Evolutionary conservation across 1,140 invertebrate genomes (phyloP).

Genomic region (Drosophila rhopaloa): DNA sequence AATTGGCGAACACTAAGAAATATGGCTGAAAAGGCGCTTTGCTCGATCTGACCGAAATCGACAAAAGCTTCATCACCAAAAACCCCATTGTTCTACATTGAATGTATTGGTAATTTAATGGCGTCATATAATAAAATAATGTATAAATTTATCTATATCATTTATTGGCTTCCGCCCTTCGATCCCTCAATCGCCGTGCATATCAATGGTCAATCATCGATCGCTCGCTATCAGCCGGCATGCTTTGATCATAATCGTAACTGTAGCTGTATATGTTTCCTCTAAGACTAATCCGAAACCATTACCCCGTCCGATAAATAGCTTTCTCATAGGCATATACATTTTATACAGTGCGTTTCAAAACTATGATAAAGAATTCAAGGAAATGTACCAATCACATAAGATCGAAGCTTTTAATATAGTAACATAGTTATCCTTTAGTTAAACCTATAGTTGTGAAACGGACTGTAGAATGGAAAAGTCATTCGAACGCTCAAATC

Average conservation of each 20-base stretch:
- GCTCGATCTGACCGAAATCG: conserved; percentile 36
- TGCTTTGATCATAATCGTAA: conserved; percentile 57
- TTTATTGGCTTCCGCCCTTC: conserved; percentile 37
- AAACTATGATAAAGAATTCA: background rate
- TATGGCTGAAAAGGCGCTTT: conserved; percentile 15
- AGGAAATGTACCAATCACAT: background rate
- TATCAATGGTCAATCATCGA: conserved; percentile 32
- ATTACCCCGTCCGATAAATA: conserved; percentile 19
- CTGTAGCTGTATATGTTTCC: conserved; percentile 35
- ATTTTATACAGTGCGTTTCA: conserved; percentile 26
- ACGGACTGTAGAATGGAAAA: conserved; percentile 17
- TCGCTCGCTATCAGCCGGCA: conserved; percentile 63
- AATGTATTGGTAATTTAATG: conserved; percentile 50
- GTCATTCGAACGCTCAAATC: conserved; percentile 26
- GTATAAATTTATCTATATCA: conserved; percentile 11
- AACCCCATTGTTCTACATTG: conserved; percentile 33
- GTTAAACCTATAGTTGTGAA: conserved; percentile 10
- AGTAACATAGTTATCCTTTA: background rate
- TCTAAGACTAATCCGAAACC: conserved; percentile 18
- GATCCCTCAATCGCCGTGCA: conserved; percentile 33
- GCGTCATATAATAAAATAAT: background rate
- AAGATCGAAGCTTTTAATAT: background rate
- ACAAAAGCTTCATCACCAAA: conserved; percentile 51
- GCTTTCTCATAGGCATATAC: conserved; percentile 41
- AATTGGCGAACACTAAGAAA: conserved; percentile 35